Conservation (phyloP, 2,797 vertebrate genomes). For the Moxostoma hubbsi region DNA sequence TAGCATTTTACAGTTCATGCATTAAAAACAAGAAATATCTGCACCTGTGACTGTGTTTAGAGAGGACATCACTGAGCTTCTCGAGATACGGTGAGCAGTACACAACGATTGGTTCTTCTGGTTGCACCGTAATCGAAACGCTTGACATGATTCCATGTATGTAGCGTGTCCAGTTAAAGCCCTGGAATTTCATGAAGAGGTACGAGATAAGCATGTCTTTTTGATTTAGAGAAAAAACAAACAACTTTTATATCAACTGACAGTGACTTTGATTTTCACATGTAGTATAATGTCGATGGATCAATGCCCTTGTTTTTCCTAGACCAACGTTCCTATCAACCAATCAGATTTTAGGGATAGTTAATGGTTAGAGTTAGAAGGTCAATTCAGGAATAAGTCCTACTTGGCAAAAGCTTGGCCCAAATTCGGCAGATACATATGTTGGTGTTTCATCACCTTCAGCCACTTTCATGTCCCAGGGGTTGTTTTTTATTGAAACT, state of each 20-base stretch:
- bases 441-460: no score
- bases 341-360: background rate
- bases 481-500: no score
- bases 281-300: no score
- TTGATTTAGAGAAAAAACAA: no score
- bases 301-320: no score
- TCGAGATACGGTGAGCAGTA: constrained; percentile 90
- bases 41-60: constrained; percentile 86
- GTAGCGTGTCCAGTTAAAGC: constrained; percentile 94
- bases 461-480: no score
- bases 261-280: background rate
- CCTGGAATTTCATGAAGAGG: constrained; percentile 71
- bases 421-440: no score
- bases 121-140: constrained; percentile 79
- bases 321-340: no score
- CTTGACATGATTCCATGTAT: constrained; percentile 87
- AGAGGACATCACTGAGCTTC: constrained; percentile 84
- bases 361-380: background rate
- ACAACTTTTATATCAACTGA: background rate
- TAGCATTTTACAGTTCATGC: no score
- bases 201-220: no score
- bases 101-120: constrained; percentile 89
- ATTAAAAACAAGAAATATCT: background rate
- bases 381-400: no score
- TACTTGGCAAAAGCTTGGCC: no score